Evolutionary conservation across 2,113 vertebrate species (phyloP), one percentile per base, ranked within the genome.

Genomic region (Scomber scombrus): DNA sequence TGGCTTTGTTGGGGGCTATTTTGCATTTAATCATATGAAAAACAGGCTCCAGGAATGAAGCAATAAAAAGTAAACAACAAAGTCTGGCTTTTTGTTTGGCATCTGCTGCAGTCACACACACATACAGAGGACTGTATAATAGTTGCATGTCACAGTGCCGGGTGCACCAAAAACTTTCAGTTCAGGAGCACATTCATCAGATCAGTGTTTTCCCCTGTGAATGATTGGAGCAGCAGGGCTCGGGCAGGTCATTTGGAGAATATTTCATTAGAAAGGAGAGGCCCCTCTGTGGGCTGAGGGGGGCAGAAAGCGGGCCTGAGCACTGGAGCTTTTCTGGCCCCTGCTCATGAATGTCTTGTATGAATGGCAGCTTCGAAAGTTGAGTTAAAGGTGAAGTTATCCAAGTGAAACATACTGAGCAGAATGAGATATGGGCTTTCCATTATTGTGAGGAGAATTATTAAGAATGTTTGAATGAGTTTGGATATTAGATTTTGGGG

Each of bases 221-320:
- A 84, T 75, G 91, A 88, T 85, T 89, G 84, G 84, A 92, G 89
- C 86, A 76, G 77, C 86, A 74, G 91, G 87, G 81, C 87, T 80
- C 75, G 4, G 75, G 52, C 85, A 90, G 89, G 90, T 93, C 91
- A 92, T 90, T 88, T 86, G 87, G 90, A 92, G 87, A 93, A 93
- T 82, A 93, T 93, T 93, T 93, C 92, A 93, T 93, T 93, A 90
- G 90, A 78, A 74, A 88, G 83, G 84, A 91, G 89, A 91, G 91
- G 90, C 92, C 90, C 88, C 87, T 85, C 75, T 87, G 90, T 87
- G 90, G 90, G 63, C 68, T 61, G 23, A 26, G 34, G 16, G 31
- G 14, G n/a, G 40, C 19, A 4, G 3, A 14, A 26, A 19, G 23
- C 4, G 2, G 16, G 67, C 52, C 43, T 26, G 26, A 11, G 72